Conservation (phyloP, 2,113 vertebrate genomes). For the Larimichthys crocea region DNA sequence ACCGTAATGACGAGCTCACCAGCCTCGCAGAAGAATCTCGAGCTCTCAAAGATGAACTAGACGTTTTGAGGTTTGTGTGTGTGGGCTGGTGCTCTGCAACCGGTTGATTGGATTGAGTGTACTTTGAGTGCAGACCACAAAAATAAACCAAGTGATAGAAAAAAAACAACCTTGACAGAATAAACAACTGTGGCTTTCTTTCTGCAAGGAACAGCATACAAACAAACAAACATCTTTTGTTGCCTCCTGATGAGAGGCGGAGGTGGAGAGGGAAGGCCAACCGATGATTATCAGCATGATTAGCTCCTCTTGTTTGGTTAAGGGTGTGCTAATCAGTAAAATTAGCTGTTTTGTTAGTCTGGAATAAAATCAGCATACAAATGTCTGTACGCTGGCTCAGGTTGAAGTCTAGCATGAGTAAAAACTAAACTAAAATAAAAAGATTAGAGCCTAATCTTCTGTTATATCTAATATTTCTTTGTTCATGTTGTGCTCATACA, state of each 20-base stretch:
- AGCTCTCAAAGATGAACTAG: slow-evolving; percentile 95
- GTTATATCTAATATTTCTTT: neutral
- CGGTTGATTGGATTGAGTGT: neutral
- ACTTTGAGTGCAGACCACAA: neutral
- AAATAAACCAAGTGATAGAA: neutral
- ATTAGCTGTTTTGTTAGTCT: slow-evolving; percentile 7
- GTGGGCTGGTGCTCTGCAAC: neutral
- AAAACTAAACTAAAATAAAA: neutral
- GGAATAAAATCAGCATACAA: neutral
- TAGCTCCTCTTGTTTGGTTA: neutral
- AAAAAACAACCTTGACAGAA: too few relatives aligned
- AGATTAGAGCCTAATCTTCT: neutral
- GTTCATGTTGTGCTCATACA: neutral
- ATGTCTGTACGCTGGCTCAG: neutral
- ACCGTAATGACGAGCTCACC: slow-evolving; percentile 94
- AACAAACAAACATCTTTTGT: neutral
- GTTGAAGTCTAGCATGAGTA: neutral
- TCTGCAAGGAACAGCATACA: neutral
- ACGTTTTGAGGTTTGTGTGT: slow-evolving; percentile 89
- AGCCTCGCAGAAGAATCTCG: slow-evolving; percentile 95
- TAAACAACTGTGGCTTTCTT: neutral
- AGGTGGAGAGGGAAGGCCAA: neutral
- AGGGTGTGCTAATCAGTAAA: neutral
- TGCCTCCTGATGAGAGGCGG: neutral
- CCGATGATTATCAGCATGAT: neutral